A percentile compares a stretch with the other conserved stretches of the same genome.
Conservation (phyloP, 2,113 vertebrate species). For the Calidris pygmaea region DNA sequence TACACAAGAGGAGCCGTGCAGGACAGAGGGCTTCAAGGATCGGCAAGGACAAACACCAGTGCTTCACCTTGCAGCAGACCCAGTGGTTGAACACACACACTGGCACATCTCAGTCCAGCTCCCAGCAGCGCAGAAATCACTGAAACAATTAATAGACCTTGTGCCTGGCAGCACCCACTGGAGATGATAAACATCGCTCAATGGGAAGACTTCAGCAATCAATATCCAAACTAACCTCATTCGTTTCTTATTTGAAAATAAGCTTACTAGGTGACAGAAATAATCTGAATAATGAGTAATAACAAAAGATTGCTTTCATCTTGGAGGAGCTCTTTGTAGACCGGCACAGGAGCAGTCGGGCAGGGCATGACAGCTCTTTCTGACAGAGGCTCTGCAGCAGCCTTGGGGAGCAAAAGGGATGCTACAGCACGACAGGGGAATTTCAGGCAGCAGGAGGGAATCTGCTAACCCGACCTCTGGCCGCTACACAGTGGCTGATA, state of each 20-base stretch:
- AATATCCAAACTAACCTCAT: background rate
- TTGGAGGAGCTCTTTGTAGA: background rate
- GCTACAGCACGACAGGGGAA: fast-evolving
- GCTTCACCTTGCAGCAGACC: background rate
- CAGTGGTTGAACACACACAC: background rate
- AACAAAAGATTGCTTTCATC: background rate
- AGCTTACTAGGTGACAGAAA: background rate
- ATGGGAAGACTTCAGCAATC: background rate
- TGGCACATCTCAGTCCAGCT: background rate
- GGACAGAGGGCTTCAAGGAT: background rate
- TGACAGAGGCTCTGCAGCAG: background rate
- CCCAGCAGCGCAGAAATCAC: background rate
- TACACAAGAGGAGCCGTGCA: background rate
- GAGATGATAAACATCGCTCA: background rate
- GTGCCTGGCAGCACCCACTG: slow-evolving; percentile 17
- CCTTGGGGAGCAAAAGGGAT: background rate
- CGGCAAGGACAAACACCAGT: background rate
- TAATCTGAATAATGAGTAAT: background rate
- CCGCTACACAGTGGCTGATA: background rate
- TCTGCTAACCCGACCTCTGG: background rate
- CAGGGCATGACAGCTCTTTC: background rate
- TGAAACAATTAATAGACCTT: background rate
- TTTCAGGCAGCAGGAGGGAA: background rate
- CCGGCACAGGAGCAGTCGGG: background rate
- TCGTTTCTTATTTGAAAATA: background rate